These are phyloP conservation scores for Saturnia japonica DNA, from an alignment of 2,888 invertebrate genomes.

Conservation along the genomic window DNA sequence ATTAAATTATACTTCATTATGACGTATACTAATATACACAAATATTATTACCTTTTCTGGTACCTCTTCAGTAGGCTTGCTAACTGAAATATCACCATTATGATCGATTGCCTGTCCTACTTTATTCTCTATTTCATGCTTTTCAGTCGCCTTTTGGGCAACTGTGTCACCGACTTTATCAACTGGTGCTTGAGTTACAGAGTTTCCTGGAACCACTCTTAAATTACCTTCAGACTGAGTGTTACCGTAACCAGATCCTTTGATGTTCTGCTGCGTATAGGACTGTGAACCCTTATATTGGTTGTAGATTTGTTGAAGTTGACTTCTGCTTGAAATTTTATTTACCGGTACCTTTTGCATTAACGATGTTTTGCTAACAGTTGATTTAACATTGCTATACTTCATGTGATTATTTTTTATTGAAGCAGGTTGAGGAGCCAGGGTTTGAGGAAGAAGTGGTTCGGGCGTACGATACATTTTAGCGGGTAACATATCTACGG, in stretches of 20 bases:
- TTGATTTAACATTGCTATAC: conserved; percentile 60
- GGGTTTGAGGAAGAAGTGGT: conserved; percentile 57
- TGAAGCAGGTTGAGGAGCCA: conserved; percentile 53
- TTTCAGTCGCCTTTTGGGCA: conserved; percentile 42
- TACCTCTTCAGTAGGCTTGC: conserved; percentile 1
- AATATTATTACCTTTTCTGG: conserved; percentile 23
- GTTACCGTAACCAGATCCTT: conserved; percentile 37
- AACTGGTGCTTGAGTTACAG: conserved; percentile 38
- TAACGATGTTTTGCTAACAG: conserved; percentile 68
- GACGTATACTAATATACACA: no score
- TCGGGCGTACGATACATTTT: conserved; percentile 44
- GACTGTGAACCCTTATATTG: conserved; percentile 72
- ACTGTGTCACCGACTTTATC: conserved; percentile 65
- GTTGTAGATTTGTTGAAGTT: conserved; percentile 67
- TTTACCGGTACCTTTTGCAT: conserved; percentile 50
- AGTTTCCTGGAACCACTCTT: conserved; percentile 21
- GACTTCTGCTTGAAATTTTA: conserved; percentile 57
- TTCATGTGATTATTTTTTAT: conserved; percentile 34
- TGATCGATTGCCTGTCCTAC: conserved; percentile 40
- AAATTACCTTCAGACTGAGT: conserved; percentile 60
- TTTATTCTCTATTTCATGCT: conserved; percentile 34
- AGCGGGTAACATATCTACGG: conserved; percentile 59
- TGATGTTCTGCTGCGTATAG: conserved; percentile 60
- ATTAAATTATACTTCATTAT: no score
- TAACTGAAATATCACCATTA: conserved; percentile 50